Percentiles rank a stretch among this genome's conserved stretches.
phyloP scores from a whole-genome alignment of 2,113 vertebrate species.

The Prionailurus viverrinus region DNA sequence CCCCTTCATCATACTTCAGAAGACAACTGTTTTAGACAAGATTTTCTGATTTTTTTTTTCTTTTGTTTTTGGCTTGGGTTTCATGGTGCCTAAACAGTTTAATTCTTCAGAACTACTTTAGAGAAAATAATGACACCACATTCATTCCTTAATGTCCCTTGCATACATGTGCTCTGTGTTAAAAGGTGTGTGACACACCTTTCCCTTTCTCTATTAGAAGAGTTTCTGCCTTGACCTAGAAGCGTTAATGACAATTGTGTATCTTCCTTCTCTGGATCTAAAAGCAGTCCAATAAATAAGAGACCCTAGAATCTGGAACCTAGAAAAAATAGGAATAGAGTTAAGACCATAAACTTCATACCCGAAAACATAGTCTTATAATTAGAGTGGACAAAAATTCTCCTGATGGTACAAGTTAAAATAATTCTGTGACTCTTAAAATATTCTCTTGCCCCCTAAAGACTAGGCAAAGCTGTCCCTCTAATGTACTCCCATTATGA shows the following conservation, averaged over 20 bases:
- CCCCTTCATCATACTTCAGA: neutral
- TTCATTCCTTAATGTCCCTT: neutral
- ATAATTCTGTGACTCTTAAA: neutral
- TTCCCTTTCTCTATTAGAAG: neutral
- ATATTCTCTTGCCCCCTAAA: neutral
- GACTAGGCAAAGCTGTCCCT: neutral
- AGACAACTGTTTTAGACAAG: neutral
- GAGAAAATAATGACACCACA: neutral
- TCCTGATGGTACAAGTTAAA: neutral
- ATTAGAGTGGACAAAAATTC: neutral
- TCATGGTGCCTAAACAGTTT: neutral
- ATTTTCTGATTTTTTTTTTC: neutral
- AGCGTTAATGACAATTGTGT: neutral
- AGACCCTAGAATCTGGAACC: neutral
- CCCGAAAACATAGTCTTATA: neutral
- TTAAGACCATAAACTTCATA: neutral
- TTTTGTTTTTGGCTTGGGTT: neutral
- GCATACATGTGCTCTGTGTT: neutral
- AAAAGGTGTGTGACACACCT: neutral
- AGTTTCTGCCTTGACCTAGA: neutral
- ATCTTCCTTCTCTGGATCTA: neutral
- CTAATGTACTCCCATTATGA: neutral
- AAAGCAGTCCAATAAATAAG: neutral
- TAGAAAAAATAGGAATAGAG: neutral
- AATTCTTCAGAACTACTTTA: slow-evolving; percentile 14